phyloP scores from a whole-genome alignment of 2,888 invertebrate genomes.

The Deladenus siricidicola region DNA sequence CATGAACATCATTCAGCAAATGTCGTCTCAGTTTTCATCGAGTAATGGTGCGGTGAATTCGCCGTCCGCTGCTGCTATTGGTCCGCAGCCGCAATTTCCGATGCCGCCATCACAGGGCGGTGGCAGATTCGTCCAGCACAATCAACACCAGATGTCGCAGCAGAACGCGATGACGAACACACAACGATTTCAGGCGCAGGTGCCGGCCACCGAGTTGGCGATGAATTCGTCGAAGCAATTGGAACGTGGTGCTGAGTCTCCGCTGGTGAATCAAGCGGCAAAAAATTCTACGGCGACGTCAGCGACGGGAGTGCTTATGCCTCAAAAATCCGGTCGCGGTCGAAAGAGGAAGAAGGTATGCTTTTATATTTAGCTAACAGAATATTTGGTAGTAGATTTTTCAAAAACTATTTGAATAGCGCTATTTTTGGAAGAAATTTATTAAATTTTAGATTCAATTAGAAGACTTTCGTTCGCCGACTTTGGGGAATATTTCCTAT shows the following conservation, averaged over 20 bases:
- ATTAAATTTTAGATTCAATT: constrained; percentile 7
- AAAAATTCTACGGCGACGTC: not conserved
- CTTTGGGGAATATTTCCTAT: constrained; percentile 22
- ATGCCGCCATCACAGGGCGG: not conserved
- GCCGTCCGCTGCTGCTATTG: not conserved
- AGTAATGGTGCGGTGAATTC: not conserved
- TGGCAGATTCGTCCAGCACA: not conserved
- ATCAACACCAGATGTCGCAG: not conserved
- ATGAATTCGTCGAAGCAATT: not conserved
- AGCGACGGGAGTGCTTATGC: not conserved
- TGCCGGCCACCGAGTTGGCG: not conserved
- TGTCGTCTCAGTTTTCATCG: too few species aligned
- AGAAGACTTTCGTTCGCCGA: constrained; percentile 9
- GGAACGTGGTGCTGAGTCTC: not conserved
- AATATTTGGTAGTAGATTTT: too few species aligned
- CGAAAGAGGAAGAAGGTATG: constrained; percentile 26
- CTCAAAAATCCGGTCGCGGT: constrained; percentile 21
- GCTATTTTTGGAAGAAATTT: too few species aligned
- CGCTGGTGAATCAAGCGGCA: not conserved
- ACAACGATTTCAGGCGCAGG: too few species aligned
- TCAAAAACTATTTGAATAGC: too few species aligned
- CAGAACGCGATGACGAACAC: not conserved
- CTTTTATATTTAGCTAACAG: too few species aligned
- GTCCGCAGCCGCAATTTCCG: not conserved
- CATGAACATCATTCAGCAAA: not conserved